These are phyloP conservation scores for Microchirus variegatus DNA, from an alignment of 2,797 vertebrate species.

Conservation along the genomic window DNA sequence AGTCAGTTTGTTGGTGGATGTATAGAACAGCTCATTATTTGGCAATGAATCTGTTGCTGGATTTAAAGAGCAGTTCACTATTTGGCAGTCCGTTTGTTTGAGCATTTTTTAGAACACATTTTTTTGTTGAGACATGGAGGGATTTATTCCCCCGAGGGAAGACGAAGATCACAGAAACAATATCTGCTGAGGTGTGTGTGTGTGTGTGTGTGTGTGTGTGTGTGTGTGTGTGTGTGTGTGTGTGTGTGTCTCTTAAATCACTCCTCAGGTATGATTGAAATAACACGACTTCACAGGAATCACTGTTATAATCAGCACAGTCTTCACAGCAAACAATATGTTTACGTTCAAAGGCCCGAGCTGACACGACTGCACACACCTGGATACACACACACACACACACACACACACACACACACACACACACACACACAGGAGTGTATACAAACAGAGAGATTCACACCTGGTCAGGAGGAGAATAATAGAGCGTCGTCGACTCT, in stretches of 20 bases:
- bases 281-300: constrained; percentile 54
- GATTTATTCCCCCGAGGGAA: constrained; percentile 39
- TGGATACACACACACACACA: constrained; percentile 55
- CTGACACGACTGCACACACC: constrained; percentile 50
- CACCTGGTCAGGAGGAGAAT: constrained; percentile 63
- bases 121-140: constrained; percentile 42
- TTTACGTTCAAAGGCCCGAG: constrained; percentile 31
- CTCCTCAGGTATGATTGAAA: constrained; percentile 58
- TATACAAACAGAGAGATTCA: constrained; percentile 17
- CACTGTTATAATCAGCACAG: constrained; percentile 27
- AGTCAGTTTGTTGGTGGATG: too few relatives aligned
- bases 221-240: constrained; percentile 17
- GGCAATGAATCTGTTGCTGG: too few relatives aligned
- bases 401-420: constrained; percentile 44
- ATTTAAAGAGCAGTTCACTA: too few relatives aligned
- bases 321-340: constrained; percentile 54
- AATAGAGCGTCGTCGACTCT: constrained; percentile 59
- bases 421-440: constrained; percentile 6
- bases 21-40: too few relatives aligned
- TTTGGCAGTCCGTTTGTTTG: too few relatives aligned
- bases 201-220: too few relatives aligned
- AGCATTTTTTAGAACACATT: too few relatives aligned
- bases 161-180: constrained; percentile 43
- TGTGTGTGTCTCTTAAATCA: constrained; percentile 50
- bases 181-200: too few relatives aligned